Percentiles rank a stretch among this genome's conserved stretches.
phyloP scores from a whole-genome alignment of 2,113 vertebrate species.

The Myrmecobius fasciatus region DNA sequence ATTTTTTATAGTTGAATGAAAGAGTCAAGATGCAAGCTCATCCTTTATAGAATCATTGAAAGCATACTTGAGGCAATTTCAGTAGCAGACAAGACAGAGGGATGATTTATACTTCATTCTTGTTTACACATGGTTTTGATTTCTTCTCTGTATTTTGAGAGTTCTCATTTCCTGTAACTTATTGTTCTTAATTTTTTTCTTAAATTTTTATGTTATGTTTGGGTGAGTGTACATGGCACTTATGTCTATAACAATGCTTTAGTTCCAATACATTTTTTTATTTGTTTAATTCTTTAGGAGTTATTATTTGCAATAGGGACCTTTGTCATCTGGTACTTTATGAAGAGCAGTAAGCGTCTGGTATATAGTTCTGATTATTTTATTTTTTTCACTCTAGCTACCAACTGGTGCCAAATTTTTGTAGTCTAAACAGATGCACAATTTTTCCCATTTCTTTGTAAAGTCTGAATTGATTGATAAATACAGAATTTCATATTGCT shows the following conservation, averaged over 20 bases:
- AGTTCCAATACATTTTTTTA: background rate
- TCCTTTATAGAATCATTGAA: background rate
- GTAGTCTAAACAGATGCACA: background rate
- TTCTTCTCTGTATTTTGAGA: background rate
- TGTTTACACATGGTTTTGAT: background rate
- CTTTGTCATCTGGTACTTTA: background rate
- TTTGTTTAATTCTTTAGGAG: background rate
- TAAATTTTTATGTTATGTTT: background rate
- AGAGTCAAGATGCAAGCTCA: background rate
- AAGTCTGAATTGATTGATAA: background rate
- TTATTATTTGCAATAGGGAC: background rate
- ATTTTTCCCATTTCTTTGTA: background rate
- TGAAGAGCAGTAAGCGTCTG: background rate
- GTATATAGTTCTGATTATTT: background rate
- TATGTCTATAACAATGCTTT: background rate
- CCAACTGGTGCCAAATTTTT: background rate
- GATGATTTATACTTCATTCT: background rate
- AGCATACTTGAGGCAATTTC: background rate
- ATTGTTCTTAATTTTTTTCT: too few relatives aligned
- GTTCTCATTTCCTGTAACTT: background rate
- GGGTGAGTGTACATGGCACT: background rate
- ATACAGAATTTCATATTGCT: background rate
- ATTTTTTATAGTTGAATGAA: background rate
- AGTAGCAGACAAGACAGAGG: background rate
- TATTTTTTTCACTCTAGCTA: background rate